Conservation (phyloP, 2,888 invertebrate species). For the Monopis laevigella region DNA sequence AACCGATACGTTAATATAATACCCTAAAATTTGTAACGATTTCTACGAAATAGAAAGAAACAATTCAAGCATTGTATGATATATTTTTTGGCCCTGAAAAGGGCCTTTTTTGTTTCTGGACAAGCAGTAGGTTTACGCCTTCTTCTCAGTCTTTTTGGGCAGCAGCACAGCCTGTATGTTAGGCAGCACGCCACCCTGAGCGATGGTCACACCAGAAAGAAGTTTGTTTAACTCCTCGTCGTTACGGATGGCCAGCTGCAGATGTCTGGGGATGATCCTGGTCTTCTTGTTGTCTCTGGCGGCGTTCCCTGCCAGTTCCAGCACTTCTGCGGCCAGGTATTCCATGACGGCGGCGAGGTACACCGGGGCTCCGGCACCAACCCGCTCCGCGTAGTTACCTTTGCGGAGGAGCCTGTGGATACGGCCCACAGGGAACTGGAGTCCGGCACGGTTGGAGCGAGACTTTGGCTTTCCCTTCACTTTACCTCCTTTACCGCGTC, state of each 20-base stretch:
- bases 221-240: conserved; percentile 85
- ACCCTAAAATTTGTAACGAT: too few species aligned
- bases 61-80: too few species aligned
- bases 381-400: conserved; percentile 70
- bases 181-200: conserved; percentile 86
- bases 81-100: too few species aligned
- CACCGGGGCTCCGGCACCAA: conserved; percentile 64
- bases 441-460: conserved; percentile 65
- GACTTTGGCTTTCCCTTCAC: conserved; percentile 50
- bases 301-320: conserved; percentile 74
- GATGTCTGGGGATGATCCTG: conserved; percentile 80
- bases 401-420: conserved; percentile 68
- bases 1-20: too few species aligned
- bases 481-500: conserved; percentile 46
- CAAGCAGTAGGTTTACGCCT: too few species aligned
- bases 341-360: conserved; percentile 71
- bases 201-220: conserved; percentile 80
- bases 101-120: too few species aligned
- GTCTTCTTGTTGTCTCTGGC: conserved; percentile 75
- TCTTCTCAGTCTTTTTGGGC: conserved; percentile 68
- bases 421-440: conserved; percentile 69
- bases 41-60: too few species aligned
- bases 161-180: conserved; percentile 79
- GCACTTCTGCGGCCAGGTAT: conserved; percentile 76
- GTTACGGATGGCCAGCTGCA: conserved; percentile 81